Conservation (phyloP, 2,113 vertebrate species). For the Cardinalis cardinalis region DNA sequence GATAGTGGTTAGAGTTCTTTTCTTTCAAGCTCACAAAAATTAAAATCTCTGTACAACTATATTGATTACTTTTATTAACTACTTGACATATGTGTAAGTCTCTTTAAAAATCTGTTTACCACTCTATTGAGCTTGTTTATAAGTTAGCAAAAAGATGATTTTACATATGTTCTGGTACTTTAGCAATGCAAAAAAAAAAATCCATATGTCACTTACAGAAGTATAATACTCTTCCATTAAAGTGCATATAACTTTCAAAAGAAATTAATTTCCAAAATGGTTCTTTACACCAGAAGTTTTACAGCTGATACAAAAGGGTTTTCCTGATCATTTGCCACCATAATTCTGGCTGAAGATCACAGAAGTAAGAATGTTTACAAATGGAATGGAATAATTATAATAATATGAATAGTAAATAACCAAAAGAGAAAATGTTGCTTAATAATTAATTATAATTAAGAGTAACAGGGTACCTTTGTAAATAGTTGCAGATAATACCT, state of each 20-base stretch:
- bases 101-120: not conserved
- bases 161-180: not conserved
- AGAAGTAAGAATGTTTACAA: not conserved
- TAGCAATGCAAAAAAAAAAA: not conserved
- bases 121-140: not conserved
- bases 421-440: not conserved
- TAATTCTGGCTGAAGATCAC: not conserved
- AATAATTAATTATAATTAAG: not conserved
- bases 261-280: fast-evolving
- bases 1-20: not conserved
- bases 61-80: not conserved
- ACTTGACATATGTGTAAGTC: not conserved
- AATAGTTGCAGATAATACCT: not conserved
- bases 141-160: not conserved
- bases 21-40: not conserved
- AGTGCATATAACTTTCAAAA: not conserved
- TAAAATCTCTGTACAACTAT: not conserved
- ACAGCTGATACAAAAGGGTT: not conserved
- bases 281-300: not conserved
- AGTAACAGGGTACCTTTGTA: not conserved
- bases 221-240: not conserved
- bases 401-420: not conserved
- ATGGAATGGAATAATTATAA: not conserved
- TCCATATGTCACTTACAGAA: not conserved
- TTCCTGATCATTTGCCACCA: not conserved